Evolutionary conservation across 2,888 invertebrate genomes (phyloP).

Genomic region (Kryphioiulus occultus): DNA sequence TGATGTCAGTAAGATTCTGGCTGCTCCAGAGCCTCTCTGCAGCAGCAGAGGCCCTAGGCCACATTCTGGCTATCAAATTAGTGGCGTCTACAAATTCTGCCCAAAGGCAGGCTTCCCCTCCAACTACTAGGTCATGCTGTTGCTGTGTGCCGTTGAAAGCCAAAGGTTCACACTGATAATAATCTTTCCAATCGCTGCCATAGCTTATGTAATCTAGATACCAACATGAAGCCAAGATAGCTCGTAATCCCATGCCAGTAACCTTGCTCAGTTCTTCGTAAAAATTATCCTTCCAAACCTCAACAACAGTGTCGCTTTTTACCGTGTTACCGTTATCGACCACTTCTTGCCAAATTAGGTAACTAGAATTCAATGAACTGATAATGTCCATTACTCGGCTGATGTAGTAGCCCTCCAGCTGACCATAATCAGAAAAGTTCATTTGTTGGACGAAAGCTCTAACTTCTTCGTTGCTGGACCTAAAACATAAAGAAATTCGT

Average conservation of each 20-base stretch:
- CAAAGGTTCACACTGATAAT: conserved; percentile 64
- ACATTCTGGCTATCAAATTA: conserved; percentile 71
- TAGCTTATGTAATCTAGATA: conserved; percentile 78
- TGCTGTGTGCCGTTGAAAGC: conserved; percentile 60
- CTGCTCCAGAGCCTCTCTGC: conserved; percentile 86
- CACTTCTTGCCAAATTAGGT: conserved; percentile 84
- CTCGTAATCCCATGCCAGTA: conserved; percentile 70
- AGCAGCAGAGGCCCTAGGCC: conserved; percentile 85
- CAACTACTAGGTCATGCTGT: conserved; percentile 74
- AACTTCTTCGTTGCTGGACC: conserved; percentile 73
- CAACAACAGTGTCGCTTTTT: conserved; percentile 74
- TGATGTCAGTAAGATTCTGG: conserved; percentile 62
- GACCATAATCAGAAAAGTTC: conserved; percentile 67
- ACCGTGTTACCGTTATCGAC: conserved; percentile 74
- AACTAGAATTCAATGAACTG: background rate
- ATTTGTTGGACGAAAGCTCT: conserved; percentile 69
- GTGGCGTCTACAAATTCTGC: conserved; percentile 80
- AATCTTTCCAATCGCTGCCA: conserved; percentile 75
- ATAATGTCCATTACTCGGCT: conserved; percentile 69
- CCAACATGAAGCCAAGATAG: conserved; percentile 84
- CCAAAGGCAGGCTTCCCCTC: conserved; percentile 96
- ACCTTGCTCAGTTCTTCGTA: conserved; percentile 63
- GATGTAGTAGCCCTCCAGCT: conserved; percentile 75
- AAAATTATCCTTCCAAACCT: conserved; percentile 74
- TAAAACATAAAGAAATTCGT: conserved; percentile 57